Conservation (phyloP, 2,888 invertebrate genomes). For the Pandemis heparana region DNA sequence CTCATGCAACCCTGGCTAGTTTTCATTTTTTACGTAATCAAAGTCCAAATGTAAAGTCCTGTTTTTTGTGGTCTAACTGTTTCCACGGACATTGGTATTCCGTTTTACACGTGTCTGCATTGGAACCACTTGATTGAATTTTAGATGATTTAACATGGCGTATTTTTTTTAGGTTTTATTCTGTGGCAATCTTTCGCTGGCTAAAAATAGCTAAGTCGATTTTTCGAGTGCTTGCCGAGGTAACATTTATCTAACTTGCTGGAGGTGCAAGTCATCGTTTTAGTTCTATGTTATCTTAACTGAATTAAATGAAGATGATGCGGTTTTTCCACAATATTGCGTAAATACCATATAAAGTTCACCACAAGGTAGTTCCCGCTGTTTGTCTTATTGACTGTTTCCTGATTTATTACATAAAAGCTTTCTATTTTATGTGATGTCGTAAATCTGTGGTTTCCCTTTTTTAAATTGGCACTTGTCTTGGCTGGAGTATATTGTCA, state of each 20-base stretch:
- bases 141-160: constrained; percentile 16
- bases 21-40: not conserved
- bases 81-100: constrained; percentile 5
- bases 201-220: not conserved
- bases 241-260: not conserved
- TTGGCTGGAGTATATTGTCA: not conserved
- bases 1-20: not conserved
- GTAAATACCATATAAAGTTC: constrained; percentile 21
- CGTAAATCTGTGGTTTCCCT: constrained; percentile 28
- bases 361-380: constrained; percentile 20
- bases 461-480: constrained; percentile 18
- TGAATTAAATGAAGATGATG: constrained; percentile 21
- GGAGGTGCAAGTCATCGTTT: not conserved
- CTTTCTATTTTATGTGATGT: constrained; percentile 33
- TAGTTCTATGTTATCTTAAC: not conserved
- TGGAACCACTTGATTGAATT: constrained; percentile 6
- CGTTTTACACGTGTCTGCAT: constrained; percentile 13
- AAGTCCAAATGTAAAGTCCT: not conserved
- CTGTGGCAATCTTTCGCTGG: constrained; percentile 2
- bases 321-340: constrained; percentile 29
- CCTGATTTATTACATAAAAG: constrained; percentile 28
- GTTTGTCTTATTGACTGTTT: constrained; percentile 24
- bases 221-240: not conserved
- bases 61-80: not conserved
- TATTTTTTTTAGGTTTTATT: constrained; percentile 14